Conservation (phyloP, 1,140 invertebrate genomes). For the Ceratosolen solmsi region DNA sequence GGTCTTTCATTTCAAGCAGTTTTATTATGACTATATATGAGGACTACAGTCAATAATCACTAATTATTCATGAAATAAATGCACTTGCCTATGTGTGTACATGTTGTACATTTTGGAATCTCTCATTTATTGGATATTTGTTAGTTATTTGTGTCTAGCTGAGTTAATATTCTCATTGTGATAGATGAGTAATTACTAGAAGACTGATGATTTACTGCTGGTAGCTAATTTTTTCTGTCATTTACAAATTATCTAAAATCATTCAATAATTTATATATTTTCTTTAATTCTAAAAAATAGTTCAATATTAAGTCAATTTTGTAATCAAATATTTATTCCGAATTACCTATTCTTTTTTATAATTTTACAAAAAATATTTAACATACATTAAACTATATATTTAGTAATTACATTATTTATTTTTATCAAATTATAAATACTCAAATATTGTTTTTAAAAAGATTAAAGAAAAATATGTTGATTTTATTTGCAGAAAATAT, state of each 20-base stretch:
- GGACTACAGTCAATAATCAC: slow-evolving; percentile 7
- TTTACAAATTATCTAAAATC: slow-evolving; percentile 33
- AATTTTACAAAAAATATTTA: too few relatives aligned
- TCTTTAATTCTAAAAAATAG: neutral
- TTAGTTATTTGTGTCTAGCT: slow-evolving; percentile 35
- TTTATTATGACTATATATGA: neutral
- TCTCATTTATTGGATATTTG: slow-evolving; percentile 4
- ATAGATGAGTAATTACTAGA: slow-evolving; percentile 6
- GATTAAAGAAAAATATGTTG: too few relatives aligned
- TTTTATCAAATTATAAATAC: too few relatives aligned
- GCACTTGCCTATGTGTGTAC: slow-evolving; percentile 20
- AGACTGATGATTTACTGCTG: slow-evolving; percentile 23
- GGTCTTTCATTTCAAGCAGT: slow-evolving; percentile 5
- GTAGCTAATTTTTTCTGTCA: slow-evolving; percentile 17
- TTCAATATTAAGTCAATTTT: too few relatives aligned
- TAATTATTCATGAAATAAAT: slow-evolving; percentile 31
- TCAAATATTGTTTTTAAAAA: too few relatives aligned
- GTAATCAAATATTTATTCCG: too few relatives aligned
- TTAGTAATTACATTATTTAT: too few relatives aligned
- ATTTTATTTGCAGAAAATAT: too few relatives aligned
- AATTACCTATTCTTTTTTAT: too few relatives aligned
- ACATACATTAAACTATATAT: too few relatives aligned
- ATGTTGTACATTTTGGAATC: neutral
- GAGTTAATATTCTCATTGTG: neutral
- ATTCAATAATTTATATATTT: neutral